Conservation (phyloP, 1,140 invertebrate species). For the Hypsibius dujardini region DNA sequence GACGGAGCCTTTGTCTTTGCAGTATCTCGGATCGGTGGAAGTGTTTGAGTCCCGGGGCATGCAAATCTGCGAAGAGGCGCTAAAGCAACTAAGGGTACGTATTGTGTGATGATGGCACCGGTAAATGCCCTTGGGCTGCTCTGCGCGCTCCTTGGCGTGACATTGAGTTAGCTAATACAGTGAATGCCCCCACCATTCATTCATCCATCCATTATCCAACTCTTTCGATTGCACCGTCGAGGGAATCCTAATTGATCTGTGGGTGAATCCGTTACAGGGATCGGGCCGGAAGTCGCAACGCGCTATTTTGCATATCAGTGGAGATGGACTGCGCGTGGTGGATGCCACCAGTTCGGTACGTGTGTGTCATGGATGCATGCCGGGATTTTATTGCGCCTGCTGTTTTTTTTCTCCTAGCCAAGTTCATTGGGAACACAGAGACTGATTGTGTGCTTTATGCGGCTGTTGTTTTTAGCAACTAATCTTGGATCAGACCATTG, state of each 20-base stretch:
- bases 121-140: too few species aligned
- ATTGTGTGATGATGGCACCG: slow-evolving; percentile 45
- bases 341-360: slow-evolving; percentile 30
- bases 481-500: slow-evolving; percentile 98
- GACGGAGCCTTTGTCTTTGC: slow-evolving; percentile 32
- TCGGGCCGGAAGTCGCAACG: slow-evolving; percentile 44
- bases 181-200: too few species aligned
- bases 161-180: too few species aligned
- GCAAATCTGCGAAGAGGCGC: slow-evolving; percentile 96
- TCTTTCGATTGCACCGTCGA: too few species aligned
- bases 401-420: too few species aligned
- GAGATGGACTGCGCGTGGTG: slow-evolving; percentile 87
- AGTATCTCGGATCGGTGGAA: slow-evolving; percentile 95
- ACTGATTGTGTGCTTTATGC: slow-evolving; percentile 17
- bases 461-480: slow-evolving; percentile 48
- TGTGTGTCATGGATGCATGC: too few species aligned
- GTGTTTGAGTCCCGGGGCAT: slow-evolving; percentile 97
- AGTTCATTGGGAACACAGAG: too few species aligned
- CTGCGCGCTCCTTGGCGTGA: too few species aligned
- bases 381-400: too few species aligned
- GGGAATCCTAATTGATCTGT: too few species aligned
- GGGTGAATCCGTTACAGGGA: too few species aligned
- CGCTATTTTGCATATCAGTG: slow-evolving; percentile 81
- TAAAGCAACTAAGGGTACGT: slow-evolving; percentile 48
- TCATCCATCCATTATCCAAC: too few species aligned